Base-by-base conservation (phyloP, 1,140 invertebrate genomes). In the Holotrichia oblita region DNA sequence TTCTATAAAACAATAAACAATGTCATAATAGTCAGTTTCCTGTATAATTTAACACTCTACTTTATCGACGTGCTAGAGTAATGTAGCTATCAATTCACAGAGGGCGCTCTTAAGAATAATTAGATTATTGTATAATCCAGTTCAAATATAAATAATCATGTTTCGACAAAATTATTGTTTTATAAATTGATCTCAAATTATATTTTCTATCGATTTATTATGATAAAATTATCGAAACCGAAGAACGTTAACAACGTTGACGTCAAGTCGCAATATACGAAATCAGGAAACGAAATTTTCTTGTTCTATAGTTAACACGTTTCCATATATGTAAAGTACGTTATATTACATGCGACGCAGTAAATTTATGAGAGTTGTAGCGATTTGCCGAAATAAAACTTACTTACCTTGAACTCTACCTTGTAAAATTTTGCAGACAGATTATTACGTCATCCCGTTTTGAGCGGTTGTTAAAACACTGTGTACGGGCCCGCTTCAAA, bases 341-440 rank as follows among this genome's bases (percentile, higher is more conserved):
- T 55, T 55, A 34, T 34, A 48, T 12, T 69, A 69, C 27, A 27
- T 69, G 61, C 61, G 61, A 34, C 61, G 61, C 61, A 69, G 27
- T 69, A 69, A 10, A 55, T 55, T 55, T 55, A 55, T 55, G 48
- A 55, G 48, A 69, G 17, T 69, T 22, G 61, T 69, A 20, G 61
- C 61, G 22, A 69, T 69, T 69, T 69, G 61, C 61, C 61, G 61
- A 69, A 69, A 69, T 69, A 69, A 69, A 69, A 69, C 61, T 27
- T 34, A 69, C 61, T 69, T 69, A 69, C 61, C 61, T 69, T 69
- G 61, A 69, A 69, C 61, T 22, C 61, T 69, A 69, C 61, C 61
- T 69, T 69, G 61, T 69, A 69, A 69, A 69, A 69, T 69, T 69
- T 69, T 34, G 61, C 27, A 69, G 61, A 69, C 61, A 69, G 61